Base-by-base conservation (phyloP, 2,113 vertebrate genomes). In the Pollimyrus isidori region DNA sequence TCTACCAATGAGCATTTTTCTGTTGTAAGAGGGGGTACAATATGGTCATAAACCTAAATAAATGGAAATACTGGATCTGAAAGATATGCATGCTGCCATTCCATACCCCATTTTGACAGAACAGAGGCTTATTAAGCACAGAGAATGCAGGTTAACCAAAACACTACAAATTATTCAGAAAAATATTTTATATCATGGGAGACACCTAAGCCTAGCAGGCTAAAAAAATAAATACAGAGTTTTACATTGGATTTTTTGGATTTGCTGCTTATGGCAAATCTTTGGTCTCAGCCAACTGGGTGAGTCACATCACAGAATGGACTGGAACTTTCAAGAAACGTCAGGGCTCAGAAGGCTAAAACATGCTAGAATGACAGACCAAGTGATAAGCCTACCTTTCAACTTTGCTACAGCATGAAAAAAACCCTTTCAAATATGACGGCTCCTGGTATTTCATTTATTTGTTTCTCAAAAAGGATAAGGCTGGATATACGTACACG, bases 401-500 rank as follows among this genome's bases (percentile, higher is more conserved):
- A 48, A 49, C 46, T 46, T 23, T n/a, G 83, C 45, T 23, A 49
- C 39, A 23, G 49, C 17, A 50, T 17, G 21, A 58, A 39, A 52
- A 35, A 39, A 80, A 21, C 7, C 48, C 69, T 76, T 89, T 89
- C 49, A 83, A 83, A 88, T 80, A 49, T 19, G 48, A 88, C 35
- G 23, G 65, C 23, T 26, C 65, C 23, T 42, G 48, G 62, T 17
- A 86, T 19, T 80, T 52, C 45, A 48, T 11, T 88, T 50, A 42
- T 52, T 80, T 80, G 6, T 80, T 80, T 42, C 73, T 80, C 3
- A 2, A 69, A 69, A 30, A 69, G 35, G 30, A 80, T 80, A 80
- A 80, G 30, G 73, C 35, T 17, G 48, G 58, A 73, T 87, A 87
- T 89, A 87, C 35, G 35, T 35, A 35, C 85, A 89, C 58, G 19